Base-by-base conservation (phyloP, 2,113 vertebrate genomes). In the Notarius lentiginosus region DNA sequence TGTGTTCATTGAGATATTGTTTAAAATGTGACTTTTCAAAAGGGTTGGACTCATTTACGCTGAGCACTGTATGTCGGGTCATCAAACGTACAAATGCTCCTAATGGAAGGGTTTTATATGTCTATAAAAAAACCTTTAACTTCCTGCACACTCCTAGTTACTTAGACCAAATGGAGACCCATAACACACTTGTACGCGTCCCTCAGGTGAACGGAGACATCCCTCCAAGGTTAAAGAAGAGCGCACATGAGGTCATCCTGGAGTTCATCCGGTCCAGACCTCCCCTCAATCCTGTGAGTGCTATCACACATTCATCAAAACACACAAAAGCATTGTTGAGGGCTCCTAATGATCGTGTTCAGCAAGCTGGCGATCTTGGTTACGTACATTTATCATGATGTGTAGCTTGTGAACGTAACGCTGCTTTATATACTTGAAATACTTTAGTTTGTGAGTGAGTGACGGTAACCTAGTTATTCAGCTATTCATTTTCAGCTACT, bases 181-280 rank as follows among this genome's bases (percentile, higher is more conserved):
- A 18, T 79, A 79, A 60, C 34, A 1, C 51, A 4, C 27, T 47
- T 60, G 30, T 61, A 5, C 70, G 27, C 82, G 77, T 73, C 11
- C 4, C 73, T 89, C 93, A 99, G 98, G 96, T 99, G 68, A 97
- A 98, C 3, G 97, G 97, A 84, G 96, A 97, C 93, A 96, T 99
- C 89, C 98, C 97, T 61, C 98, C 96, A 53, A 96, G 95, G 94
- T 95, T 99, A 94, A 98, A 97, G 93, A 99, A 99, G 94, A 99
- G 98, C 5, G 98, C 98, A 88, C 98, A 99, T 91, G 98, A 99
- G 93, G 97, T 97, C 93, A 99, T 99, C 93, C 95, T 99, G 91
- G 98, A 99, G 89, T 99, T 99, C 92, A 99, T 99, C 92, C 95
- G 98, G 89, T 99, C 98, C 12, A 96, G 98, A 90, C 98, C 98